These are phyloP conservation scores for Ariopsis seemanni DNA, from an alignment of 2,113 vertebrate genomes.

Conservation along the genomic window DNA sequence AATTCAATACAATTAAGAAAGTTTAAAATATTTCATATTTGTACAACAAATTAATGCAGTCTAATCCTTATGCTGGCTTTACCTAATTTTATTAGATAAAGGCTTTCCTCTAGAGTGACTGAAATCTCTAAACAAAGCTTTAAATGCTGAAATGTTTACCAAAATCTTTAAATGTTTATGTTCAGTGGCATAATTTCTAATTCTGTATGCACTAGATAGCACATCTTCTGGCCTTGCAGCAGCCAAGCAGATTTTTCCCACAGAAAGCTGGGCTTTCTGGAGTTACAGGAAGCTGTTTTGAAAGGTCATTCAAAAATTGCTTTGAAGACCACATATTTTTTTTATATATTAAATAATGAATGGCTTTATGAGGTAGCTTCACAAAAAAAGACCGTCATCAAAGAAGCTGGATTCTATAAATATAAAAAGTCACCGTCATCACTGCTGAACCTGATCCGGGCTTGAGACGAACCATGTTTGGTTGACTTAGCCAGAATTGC, in stretches of 20 bases:
- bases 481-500: too few relatives aligned
- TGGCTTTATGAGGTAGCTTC: neutral
- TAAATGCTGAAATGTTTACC: neutral
- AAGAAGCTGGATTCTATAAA: neutral
- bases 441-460: too few relatives aligned
- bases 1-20: neutral
- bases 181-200: neutral
- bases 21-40: conserved; percentile 22
- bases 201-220: neutral
- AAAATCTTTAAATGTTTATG: neutral
- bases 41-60: conserved; percentile 23
- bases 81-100: conserved; percentile 3
- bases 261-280: neutral
- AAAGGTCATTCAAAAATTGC: neutral
- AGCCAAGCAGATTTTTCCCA: neutral
- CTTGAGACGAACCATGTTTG: too few relatives aligned
- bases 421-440: neutral
- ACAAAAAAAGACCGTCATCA: neutral
- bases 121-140: neutral
- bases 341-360: neutral
- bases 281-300: conserved; percentile 47
- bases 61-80: conserved; percentile 12
- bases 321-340: neutral
- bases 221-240: neutral
- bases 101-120: conserved; percentile 16